Base-by-base conservation (phyloP, 1,140 invertebrate species). In the Cylas formicarius region DNA sequence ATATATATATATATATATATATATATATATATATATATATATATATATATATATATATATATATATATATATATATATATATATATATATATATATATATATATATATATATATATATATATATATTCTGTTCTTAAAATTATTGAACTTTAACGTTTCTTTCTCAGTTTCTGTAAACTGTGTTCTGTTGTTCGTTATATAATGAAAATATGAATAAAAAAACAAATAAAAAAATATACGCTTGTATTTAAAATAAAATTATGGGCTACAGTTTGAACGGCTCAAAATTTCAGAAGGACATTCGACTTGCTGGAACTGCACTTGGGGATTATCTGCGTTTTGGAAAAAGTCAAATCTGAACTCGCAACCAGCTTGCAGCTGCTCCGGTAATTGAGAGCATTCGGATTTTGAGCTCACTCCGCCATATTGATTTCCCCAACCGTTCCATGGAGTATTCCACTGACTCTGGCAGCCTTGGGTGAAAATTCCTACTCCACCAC, bases 271-370 rank as follows among this genome's bases (percentile, higher is more conserved):
- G n/a, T n/a, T n/a, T n/a, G n/a, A n/a, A n/a, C n/a, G n/a, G n/a
- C n/a, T n/a, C 34, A 44, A 34, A 9, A 52, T 28, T 27, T 45
- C 50, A 7, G 11, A 4, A 11, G 44, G 50, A 19, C 50, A 52
- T 9, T 23, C 20, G 3, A 52, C 23, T 47, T 52, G 39, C 14
- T 47, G 35, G 13, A 52, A 52, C 10, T 18, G 32, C 6, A 52
- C 50, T 26, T 36, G 11, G 9, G 50, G 50, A 22, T 47, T 47
- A 14, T 42, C 28, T 2, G 44, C 50, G 14, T 46, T 42, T 47
- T 43, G 16, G 39, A 43, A 38, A 33, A 43, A 52, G n/a, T 33
- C 20, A 36, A 52, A 52, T 21, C 50, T 39, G 16, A 43, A 52
- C 18, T 36, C 21, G 19, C 50, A 52, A 9, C 50, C 50, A n/a